Percentiles rank a stretch among this genome's conserved stretches.
Evolutionary conservation across 1,140 invertebrate species (phyloP).

Genomic region (Drosophila watanabei): DNA sequence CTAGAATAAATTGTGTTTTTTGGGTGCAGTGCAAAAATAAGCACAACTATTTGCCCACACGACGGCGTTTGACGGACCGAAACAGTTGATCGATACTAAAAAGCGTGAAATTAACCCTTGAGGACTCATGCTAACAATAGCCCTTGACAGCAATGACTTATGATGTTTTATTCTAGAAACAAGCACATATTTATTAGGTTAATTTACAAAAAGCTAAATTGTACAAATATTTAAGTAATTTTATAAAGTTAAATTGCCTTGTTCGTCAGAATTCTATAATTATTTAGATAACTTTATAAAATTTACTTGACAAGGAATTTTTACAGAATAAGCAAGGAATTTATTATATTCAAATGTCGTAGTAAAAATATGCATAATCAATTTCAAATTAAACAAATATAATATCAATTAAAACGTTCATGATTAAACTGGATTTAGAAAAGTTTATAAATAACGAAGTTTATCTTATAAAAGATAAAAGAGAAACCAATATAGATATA

Average conservation of each 20-base stretch:
- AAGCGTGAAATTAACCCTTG: slow-evolving; percentile 15
- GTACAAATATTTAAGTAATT: background rate
- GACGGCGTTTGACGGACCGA: slow-evolving; percentile 14
- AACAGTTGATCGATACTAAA: slow-evolving; percentile 26
- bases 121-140: background rate
- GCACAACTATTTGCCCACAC: slow-evolving; percentile 24
- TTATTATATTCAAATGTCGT: too few relatives aligned
- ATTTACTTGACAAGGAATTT: background rate
- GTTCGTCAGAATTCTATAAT: background rate
- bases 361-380: too few relatives aligned
- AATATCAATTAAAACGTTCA: background rate
- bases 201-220: background rate
- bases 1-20: slow-evolving; percentile 31
- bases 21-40: slow-evolving; percentile 27
- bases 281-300: slow-evolving; percentile 1
- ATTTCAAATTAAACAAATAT: background rate
- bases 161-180: background rate
- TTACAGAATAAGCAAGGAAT: background rate
- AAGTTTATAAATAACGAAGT: background rate
- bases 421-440: background rate
- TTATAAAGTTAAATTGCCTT: background rate
- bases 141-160: too few relatives aligned
- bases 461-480: background rate
- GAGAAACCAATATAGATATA: background rate
- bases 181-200: background rate